These are phyloP conservation scores for Triplophysa dalaica DNA, from an alignment of 2,113 vertebrate genomes.

Conservation along the genomic window DNA sequence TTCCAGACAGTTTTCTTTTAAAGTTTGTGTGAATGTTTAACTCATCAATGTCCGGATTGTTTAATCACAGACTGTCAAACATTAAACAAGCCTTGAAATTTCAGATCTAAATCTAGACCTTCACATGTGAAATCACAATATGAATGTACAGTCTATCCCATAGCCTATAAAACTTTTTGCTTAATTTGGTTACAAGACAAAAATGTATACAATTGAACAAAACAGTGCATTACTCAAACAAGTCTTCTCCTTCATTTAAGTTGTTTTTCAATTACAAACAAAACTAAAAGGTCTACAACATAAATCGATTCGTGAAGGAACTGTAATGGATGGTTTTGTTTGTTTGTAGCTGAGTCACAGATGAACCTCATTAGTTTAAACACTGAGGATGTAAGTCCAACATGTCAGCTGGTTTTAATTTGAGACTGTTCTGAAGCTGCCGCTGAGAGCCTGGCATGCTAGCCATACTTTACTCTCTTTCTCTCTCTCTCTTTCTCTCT, in stretches of 20 bases:
- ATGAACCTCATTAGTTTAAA: background rate
- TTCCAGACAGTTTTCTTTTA: background rate
- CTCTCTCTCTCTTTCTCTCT: background rate
- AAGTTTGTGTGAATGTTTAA: no score
- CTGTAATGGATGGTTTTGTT: background rate
- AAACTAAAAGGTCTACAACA: background rate
- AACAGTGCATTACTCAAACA: background rate
- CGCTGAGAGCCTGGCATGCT: background rate
- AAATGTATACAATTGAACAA: no score
- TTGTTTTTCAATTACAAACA: background rate
- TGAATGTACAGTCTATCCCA: background rate
- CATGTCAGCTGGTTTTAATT: slow-evolving; percentile 7
- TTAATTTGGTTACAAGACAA: no score
- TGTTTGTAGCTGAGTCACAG: background rate
- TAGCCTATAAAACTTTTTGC: no score
- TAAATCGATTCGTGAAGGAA: background rate
- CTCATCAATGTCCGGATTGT: background rate
- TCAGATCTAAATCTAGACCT: background rate
- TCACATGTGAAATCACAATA: background rate
- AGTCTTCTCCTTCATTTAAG: background rate
- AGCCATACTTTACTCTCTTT: background rate
- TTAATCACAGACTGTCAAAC: background rate
- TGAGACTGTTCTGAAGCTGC: slow-evolving; percentile 13
- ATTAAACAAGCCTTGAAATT: background rate
- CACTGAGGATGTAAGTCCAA: slow-evolving; percentile 4